phyloP scores from a whole-genome alignment of 1,140 invertebrate species.

The Hylyphantes graminicola region DNA sequence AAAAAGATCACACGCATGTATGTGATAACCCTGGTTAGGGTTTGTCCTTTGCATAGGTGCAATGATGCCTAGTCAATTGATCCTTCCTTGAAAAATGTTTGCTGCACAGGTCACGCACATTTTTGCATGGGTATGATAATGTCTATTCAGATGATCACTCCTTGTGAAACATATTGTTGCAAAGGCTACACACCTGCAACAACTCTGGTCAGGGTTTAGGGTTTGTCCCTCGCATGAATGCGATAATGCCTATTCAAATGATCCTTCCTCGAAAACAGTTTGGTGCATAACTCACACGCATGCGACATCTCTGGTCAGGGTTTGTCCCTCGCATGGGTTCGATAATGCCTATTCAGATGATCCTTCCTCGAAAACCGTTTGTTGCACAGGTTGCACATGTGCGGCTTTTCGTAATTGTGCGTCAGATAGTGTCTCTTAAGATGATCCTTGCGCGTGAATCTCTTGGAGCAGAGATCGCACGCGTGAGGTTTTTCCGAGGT shows the following conservation, averaged over 20 bases:
- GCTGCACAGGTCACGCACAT: constrained; percentile 3
- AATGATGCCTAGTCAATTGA: background rate
- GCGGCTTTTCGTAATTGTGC: constrained; percentile 40
- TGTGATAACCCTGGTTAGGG: background rate
- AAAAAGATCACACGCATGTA: background rate
- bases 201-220: background rate
- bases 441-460: constrained; percentile 59
- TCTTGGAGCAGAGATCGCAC: constrained; percentile 58
- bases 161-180: background rate
- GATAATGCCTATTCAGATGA: background rate
- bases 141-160: background rate
- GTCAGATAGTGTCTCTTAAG: constrained; percentile 68
- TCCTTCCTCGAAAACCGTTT: constrained; percentile 62
- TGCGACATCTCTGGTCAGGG: background rate
- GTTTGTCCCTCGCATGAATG: background rate
- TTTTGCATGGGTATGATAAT: background rate
- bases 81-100: background rate
- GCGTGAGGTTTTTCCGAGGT: constrained; percentile 57
- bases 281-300: constrained; percentile 23
- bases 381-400: constrained; percentile 66
- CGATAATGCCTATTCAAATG: constrained; percentile 9
- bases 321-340: constrained; percentile 7
- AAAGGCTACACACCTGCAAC: background rate
- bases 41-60: constrained; percentile 6
- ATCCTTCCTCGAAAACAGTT: background rate